A percentile compares a stretch with the other conserved stretches of the same genome.
These are phyloP conservation scores for Drosophila seclusa DNA, from an alignment of 2,888 invertebrate species.

Conservation along the genomic window DNA sequence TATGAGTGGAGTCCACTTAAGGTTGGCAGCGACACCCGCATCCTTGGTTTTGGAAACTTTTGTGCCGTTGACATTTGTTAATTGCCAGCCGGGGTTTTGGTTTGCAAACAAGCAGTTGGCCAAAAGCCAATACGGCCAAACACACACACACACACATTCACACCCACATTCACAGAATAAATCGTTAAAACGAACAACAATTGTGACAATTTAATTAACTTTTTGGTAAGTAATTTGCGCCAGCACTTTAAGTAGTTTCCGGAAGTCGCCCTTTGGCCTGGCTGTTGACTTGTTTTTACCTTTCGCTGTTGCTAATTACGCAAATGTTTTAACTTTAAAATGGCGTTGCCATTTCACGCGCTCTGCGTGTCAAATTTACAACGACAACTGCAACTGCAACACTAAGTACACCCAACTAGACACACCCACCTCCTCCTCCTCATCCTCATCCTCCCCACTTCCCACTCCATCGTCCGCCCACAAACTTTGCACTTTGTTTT, in stretches of 20 bases:
- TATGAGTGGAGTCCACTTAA: constrained; percentile 25
- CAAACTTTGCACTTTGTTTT: constrained; percentile 68
- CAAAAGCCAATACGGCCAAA: constrained; percentile 69
- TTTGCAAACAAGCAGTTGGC: constrained; percentile 75
- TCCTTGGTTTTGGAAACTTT: constrained; percentile 20
- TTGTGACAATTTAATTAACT: constrained; percentile 78
- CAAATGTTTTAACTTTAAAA: constrained; percentile 75
- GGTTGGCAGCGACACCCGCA: constrained; percentile 7
- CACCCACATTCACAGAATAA: neutral
- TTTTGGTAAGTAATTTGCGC: constrained; percentile 60
- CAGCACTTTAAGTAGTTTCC: constrained; percentile 55
- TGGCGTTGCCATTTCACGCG: constrained; percentile 59
- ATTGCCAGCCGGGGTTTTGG: constrained; percentile 57
- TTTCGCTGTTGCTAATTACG: constrained; percentile 69
- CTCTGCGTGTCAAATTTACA: constrained; percentile 56
- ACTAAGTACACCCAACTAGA: constrained; percentile 9
- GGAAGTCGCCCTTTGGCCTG: constrained; percentile 24
- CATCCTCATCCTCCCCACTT: neutral
- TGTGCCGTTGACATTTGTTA: constrained; percentile 72
- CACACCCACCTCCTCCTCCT: neutral
- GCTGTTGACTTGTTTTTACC: constrained; percentile 37
- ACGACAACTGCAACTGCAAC: constrained; percentile 26
- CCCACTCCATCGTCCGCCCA: neutral
- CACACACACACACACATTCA: neutral
- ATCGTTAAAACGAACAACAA: constrained; percentile 37